phyloP scores from a whole-genome alignment of 2,113 vertebrate genomes.

The Nycticebus coucang region DNA sequence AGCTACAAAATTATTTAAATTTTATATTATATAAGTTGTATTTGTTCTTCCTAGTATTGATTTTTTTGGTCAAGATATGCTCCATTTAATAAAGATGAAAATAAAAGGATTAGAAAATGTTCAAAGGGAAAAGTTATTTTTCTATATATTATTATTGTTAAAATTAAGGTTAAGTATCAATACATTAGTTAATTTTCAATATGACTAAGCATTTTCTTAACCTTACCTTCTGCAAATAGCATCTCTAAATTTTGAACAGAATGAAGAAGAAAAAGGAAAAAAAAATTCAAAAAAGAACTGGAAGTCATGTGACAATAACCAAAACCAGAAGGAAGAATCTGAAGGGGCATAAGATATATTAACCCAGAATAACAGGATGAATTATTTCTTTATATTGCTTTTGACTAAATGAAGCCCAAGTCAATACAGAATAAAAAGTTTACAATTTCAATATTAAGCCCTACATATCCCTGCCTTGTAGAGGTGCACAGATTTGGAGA shows the following conservation, averaged over 20 bases:
- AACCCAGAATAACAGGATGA: not conserved
- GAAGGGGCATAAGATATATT: not conserved
- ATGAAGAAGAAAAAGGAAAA: not conserved
- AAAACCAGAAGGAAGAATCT: not conserved
- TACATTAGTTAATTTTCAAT: not conserved
- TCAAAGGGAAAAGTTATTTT: not conserved
- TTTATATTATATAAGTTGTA: not conserved
- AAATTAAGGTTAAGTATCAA: not conserved
- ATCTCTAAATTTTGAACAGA: not conserved
- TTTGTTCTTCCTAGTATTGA: not conserved
- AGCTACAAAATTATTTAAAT: not conserved
- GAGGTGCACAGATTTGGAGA: not conserved
- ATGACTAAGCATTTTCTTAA: not conserved
- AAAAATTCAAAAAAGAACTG: not conserved
- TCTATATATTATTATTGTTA: not conserved
- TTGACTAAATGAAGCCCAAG: not conserved
- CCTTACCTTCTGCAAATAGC: not conserved
- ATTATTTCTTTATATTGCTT: not conserved
- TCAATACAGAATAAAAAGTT: not conserved
- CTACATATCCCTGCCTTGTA: not conserved
- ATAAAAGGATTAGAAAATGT: not conserved
- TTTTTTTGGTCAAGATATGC: not conserved
- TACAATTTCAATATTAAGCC: not conserved
- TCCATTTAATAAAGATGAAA: not conserved
- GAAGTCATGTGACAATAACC: not conserved